These are phyloP conservation scores for Meandrina meandrites DNA, from an alignment of 92 coral and sea anemone genomes.

Conservation along the genomic window DNA sequence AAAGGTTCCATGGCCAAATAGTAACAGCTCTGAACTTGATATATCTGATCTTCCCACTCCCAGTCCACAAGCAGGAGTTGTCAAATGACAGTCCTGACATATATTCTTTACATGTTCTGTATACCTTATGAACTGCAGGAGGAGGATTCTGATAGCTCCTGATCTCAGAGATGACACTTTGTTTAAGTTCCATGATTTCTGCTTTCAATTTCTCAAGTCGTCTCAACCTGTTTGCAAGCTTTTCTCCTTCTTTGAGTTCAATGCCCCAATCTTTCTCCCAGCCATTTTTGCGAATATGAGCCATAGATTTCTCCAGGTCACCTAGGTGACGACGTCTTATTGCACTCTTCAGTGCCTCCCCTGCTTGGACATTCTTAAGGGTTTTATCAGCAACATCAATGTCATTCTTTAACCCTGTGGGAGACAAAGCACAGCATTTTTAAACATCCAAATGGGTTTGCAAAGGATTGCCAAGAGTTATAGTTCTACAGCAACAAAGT, in stretches of 20 bases:
- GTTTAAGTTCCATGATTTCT: slow-evolving; percentile 94
- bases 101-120: too few species aligned
- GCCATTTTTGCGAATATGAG: slow-evolving; percentile 76
- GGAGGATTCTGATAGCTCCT: slow-evolving; percentile 94
- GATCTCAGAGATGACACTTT: slow-evolving; percentile 95
- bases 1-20: too few species aligned
- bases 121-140: slow-evolving; percentile 97
- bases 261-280: slow-evolving; percentile 87
- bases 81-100: too few species aligned
- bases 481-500: too few species aligned
- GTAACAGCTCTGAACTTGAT: too few species aligned
- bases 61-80: too few species aligned
- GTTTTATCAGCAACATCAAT: slow-evolving; percentile 88
- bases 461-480: too few species aligned
- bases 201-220: slow-evolving; percentile 90
- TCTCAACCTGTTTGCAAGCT: slow-evolving; percentile 79
- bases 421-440: not conserved
- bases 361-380: slow-evolving; percentile 86
- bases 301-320: slow-evolving; percentile 87
- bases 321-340: slow-evolving; percentile 78
- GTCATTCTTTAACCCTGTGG: slow-evolving; percentile 81
- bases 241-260: slow-evolving; percentile 92
- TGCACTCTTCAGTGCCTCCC: slow-evolving; percentile 84
- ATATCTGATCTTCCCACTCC: too few species aligned
- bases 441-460: too few species aligned